phyloP scores from a whole-genome alignment of 2,888 invertebrate species.

The Epinotia nisella region DNA sequence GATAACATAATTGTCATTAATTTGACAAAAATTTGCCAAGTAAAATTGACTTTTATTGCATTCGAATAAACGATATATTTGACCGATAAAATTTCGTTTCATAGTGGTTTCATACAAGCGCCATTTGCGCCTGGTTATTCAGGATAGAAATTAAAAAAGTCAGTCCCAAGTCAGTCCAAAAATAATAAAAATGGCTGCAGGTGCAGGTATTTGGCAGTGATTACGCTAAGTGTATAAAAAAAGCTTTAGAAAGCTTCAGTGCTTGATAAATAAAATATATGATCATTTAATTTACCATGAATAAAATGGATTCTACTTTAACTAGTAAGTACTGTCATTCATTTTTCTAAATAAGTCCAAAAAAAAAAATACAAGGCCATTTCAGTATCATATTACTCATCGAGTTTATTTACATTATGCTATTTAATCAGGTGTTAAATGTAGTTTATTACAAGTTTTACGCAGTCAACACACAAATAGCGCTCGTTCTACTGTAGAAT shows the following conservation, averaged over 20 bases:
- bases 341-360: background rate
- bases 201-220: conserved; percentile 5
- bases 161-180: background rate
- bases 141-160: background rate
- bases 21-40: background rate
- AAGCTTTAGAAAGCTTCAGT: background rate
- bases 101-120: background rate
- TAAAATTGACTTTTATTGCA: background rate
- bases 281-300: conserved; percentile 33
- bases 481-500: background rate
- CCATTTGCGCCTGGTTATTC: background rate
- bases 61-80: background rate
- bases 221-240: conserved; percentile 6
- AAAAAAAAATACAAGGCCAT: conserved; percentile 21
- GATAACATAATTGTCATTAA: background rate
- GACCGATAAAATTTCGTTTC: too few species aligned
- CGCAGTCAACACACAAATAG: background rate
- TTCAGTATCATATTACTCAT: conserved; percentile 37
- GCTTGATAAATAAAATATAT: background rate
- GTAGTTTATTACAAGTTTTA: background rate
- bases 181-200: conserved; percentile 35
- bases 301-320: conserved; percentile 70
- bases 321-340: conserved; percentile 61
- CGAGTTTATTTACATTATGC: conserved; percentile 32
- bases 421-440: conserved; percentile 42